Base-by-base conservation (phyloP, 2,797 vertebrate species). In the Labeo calbasu region DNA sequence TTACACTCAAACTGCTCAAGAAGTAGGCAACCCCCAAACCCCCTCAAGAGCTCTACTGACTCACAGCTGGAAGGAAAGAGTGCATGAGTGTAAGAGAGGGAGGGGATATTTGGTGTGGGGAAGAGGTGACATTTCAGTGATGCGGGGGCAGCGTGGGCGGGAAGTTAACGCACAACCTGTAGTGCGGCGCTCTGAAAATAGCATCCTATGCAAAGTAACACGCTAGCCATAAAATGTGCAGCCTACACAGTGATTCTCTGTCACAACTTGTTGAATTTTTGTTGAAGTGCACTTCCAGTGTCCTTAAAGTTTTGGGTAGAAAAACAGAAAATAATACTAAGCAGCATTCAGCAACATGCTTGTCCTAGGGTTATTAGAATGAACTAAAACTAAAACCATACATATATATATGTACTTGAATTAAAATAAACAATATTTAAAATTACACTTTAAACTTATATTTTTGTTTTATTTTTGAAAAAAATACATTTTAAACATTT, bases 121-220 rank as follows among this genome's bases (percentile, higher is more conserved):
- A 82, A 87, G 82, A 89, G 85, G 87, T 94, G 93, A 94, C 93
- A 94, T 93, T 94, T 93, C 86, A 87, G 65, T 86, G 57, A 84
- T 84, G 87, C 89, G 91, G 90, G 90, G 86, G 66, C 77, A 86
- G 83, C 55, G 91, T 93, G 87, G 92, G 92, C 36, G 43, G 19
- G 48, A 82, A 68, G 73, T 81, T 77, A 77, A 57, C 85, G 82
- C 73, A 86, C 70, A 88, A 81, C 83, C n/a, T 65, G 68, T 11
- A 84, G 83, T 86, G 85, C 72, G 87, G 82, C 91, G 91, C 91
- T 91, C 92, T 93, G 91, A 93, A 94, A 95, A 94, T 94, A 88
- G 90, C 89, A 91, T 57, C 21, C 53, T 68, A 84, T 91, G 89
- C 89, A 92, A 91, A 91, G 63, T 50, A 51, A 32, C 36, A 82